Conservation (phyloP, 2,113 vertebrate species). For the Nothobranchius kuhntae region DNA sequence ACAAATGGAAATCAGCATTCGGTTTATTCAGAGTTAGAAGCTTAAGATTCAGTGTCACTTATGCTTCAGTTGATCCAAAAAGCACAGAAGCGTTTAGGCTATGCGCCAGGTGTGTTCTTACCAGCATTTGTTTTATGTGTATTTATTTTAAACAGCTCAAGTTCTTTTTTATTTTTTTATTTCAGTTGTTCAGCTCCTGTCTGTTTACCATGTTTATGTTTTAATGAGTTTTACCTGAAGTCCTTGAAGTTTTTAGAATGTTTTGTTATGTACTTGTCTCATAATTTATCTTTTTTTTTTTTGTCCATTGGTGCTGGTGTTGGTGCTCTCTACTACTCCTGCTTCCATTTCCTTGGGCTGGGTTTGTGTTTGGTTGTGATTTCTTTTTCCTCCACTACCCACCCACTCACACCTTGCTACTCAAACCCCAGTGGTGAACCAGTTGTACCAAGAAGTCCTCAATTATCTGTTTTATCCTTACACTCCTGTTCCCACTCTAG, state of each 20-base stretch:
- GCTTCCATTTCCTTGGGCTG: slow-evolving; percentile 25
- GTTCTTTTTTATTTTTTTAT: slow-evolving; percentile 2
- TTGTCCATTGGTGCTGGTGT: slow-evolving; percentile 31
- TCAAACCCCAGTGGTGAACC: slow-evolving; percentile 89
- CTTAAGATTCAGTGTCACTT: no score
- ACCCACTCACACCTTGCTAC: slow-evolving; percentile 45
- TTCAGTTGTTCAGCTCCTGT: slow-evolving; percentile 1
- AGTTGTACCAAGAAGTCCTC: slow-evolving; percentile 95
- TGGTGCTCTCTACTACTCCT: slow-evolving; percentile 23
- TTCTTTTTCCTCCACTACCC: slow-evolving; percentile 32
- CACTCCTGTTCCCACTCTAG: slow-evolving; percentile 95
- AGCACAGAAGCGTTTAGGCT: no score
- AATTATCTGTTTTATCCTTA: slow-evolving; percentile 97
- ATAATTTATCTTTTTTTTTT: slow-evolving; percentile 24
- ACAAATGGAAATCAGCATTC: background rate
- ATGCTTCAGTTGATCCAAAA: no score
- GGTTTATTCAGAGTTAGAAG: background rate
- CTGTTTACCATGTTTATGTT: background rate
- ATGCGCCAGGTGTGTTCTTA: no score
- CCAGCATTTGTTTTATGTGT: background rate
- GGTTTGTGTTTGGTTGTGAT: slow-evolving; percentile 19
- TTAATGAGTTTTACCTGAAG: background rate
- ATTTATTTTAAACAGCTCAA: background rate
- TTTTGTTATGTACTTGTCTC: slow-evolving; percentile 16
- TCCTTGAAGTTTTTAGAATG: background rate